phyloP scores from a whole-genome alignment of 2,113 vertebrate genomes.

The Centropristis striata region DNA sequence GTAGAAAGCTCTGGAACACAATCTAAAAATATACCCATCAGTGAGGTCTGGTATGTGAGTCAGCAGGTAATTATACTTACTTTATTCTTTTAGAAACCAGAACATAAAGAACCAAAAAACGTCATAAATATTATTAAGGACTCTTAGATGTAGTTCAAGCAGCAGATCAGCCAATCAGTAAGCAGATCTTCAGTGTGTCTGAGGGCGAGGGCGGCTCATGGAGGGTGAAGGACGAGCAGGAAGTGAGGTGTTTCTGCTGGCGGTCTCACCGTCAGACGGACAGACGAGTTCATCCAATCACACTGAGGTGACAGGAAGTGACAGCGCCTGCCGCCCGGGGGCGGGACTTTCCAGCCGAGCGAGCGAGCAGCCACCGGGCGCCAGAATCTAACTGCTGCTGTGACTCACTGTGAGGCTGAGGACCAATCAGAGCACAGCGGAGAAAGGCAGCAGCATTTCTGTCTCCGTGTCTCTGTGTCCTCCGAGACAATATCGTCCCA shows the following conservation, averaged over 20 bases:
- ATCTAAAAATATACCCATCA: too few species aligned
- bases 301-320: slow-evolving; percentile 97
- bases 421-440: slow-evolving; percentile 15
- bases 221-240: slow-evolving; percentile 44
- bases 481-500: too few species aligned
- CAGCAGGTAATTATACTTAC: too few species aligned
- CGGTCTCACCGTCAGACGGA: slow-evolving; percentile 92
- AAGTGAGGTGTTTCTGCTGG: slow-evolving; percentile 72
- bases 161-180: too few species aligned
- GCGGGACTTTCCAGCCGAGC: slow-evolving; percentile 95
- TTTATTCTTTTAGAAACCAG: too few species aligned
- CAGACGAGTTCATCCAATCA: slow-evolving; percentile 90
- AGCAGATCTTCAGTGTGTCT: background rate
- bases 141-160: too few species aligned
- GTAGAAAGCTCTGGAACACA: too few species aligned
- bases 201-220: background rate
- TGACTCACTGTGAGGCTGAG: background rate
- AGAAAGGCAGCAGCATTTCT: too few species aligned
- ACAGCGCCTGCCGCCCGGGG: slow-evolving; percentile 93
- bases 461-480: too few species aligned
- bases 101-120: too few species aligned
- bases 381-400: slow-evolving; percentile 43
- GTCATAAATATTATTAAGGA: too few species aligned
- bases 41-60: too few species aligned
- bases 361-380: slow-evolving; percentile 90